Conservation (phyloP, 1,140 invertebrate species). For the Ptiloglossa arizonensis region DNA sequence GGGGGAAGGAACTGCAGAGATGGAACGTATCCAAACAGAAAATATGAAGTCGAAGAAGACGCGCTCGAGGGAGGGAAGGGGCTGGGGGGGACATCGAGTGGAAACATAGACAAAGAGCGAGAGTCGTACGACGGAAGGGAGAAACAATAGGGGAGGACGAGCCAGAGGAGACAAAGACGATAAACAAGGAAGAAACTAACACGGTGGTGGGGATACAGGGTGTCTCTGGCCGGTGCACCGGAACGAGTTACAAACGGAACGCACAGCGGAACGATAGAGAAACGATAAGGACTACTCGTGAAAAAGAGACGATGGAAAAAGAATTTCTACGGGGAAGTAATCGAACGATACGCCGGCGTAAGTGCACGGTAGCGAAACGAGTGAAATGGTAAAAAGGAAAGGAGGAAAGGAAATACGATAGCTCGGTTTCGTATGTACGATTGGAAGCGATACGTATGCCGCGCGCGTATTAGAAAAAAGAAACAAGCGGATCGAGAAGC, state of each 20-base stretch:
- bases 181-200: too few relatives aligned
- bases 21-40: neutral
- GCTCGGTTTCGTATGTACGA: neutral
- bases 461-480: neutral
- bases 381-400: neutral
- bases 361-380: neutral
- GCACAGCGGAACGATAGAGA: neutral
- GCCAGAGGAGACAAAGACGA: too few relatives aligned
- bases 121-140: too few relatives aligned
- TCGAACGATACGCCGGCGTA: neutral
- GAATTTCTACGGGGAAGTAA: neutral
- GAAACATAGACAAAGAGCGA: too few relatives aligned
- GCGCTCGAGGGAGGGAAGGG: too few relatives aligned
- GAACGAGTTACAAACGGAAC: too few relatives aligned
- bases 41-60: neutral
- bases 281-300: neutral
- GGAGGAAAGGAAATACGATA: conserved; percentile 17
- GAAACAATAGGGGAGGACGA: too few relatives aligned
- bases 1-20: neutral
- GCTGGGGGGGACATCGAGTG: too few relatives aligned
- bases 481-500: conserved; percentile 6
- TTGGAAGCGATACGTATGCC: conserved; percentile 17
- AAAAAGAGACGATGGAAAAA: neutral
- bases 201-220: neutral
- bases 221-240: neutral